Evolutionary conservation across 2,113 vertebrate species (phyloP), one percentile per base, ranked within the genome.

Genomic region (Datnioides undecimradiatus): DNA sequence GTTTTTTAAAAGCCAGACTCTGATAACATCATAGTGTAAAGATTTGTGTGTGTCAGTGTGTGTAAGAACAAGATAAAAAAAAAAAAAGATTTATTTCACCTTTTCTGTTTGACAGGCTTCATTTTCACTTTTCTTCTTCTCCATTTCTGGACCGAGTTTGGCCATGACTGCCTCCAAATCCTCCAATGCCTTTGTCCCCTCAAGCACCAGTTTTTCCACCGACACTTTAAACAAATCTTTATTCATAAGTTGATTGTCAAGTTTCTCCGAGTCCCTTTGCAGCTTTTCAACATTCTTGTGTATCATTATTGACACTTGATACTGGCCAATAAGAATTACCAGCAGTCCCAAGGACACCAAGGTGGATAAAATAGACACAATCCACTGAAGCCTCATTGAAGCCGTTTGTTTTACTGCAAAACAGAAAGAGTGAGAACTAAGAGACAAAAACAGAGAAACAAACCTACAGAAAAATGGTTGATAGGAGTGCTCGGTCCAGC

Each of bases 261-360:
- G 0, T 1, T 0, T 0, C 1, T 13, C 0, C 1, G 23, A 11
- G 0, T 10, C 0, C 0, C 0, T 0, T 6, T 16, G 1, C 2
- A 48, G 4, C 0, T 1, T 29, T 12, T 33, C 17, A 7, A 0
- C 1, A 0, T 1, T 2, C 6, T 2, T 3, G 2, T 23, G 8
- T 2, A 71, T 0, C 2, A 5, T 19, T 3, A 0, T 0, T 12
- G 62, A 0, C 11, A 49, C 1, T 6, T 54, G 16, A 5, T 34
- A 0, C 52, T 87, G 85, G 21, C 49, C 25, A 3, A 55, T 0
- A 0, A 74, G 27, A 3, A 89, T 6, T 11, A 81, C 0, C 3
- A 66, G 0, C 31, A 85, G 4, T 17, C 29, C 59, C 40, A 76
- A 8, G 6, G 11, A 59, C 11, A 80, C 0, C 31, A 88, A 6